Percentiles rank a stretch among this genome's conserved stretches.
Conservation (phyloP, 2,113 vertebrate genomes). For the human region GRCh38 chr14:58006501-58007000, state of each 20-base stretch:
- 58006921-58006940: not conserved
- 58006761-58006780: too few species aligned
- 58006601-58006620: not conserved
- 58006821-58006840: too few species aligned
- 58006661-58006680: conserved; percentile 54
- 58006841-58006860: too few species aligned
- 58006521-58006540: not conserved
- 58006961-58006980: conserved; percentile 48
- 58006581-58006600: conserved; percentile 53
- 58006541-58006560: not conserved
- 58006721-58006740: too few species aligned
- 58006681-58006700: too few species aligned
- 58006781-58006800: too few species aligned
- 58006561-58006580: not conserved
- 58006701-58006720: too few species aligned
- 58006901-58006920: not conserved
- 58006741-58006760: too few species aligned
- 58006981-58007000: not conserved
- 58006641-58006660: conserved; percentile 60
- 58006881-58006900: too few species aligned
- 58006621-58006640: conserved; percentile 35
- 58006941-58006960: conserved; percentile 31
- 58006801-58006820: too few species aligned
- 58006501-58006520: not conserved
- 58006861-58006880: too few species aligned